A percentile compares a stretch with the other conserved stretches of the same genome.
phyloP scores from a whole-genome alignment of 2,888 invertebrate species.

The Iphiclides podalirius region DNA sequence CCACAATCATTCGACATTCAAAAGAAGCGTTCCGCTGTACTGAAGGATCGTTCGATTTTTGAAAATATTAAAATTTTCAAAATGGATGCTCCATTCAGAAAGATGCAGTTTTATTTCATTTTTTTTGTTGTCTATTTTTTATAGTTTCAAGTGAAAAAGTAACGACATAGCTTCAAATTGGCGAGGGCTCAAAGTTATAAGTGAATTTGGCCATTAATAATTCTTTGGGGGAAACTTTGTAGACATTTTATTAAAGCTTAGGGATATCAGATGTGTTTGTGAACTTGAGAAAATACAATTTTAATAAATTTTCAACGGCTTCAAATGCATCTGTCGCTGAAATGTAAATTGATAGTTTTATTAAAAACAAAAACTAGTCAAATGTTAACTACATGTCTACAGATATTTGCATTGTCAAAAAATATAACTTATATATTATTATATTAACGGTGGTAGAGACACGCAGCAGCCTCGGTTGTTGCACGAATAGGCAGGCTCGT shows the following conservation, averaged over 20 bases:
- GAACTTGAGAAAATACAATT: slow-evolving; percentile 9
- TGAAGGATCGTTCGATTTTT: too few relatives aligned
- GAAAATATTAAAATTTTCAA: too few relatives aligned
- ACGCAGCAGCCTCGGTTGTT: too few relatives aligned
- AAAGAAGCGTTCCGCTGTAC: not conserved
- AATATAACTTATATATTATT: too few relatives aligned
- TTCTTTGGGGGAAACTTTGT: slow-evolving; percentile 18
- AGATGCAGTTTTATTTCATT: too few relatives aligned
- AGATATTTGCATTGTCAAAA: too few relatives aligned
- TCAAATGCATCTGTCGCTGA: slow-evolving; percentile 13
- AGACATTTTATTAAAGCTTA: slow-evolving; percentile 22
- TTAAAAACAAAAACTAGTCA: not conserved
- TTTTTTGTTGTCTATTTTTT: too few relatives aligned
- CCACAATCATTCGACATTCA: too few relatives aligned
- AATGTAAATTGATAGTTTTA: not conserved
- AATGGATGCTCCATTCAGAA: too few relatives aligned
- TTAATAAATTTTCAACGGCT: slow-evolving; percentile 10
- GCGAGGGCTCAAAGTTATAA: slow-evolving; percentile 5
- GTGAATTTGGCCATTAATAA: slow-evolving; percentile 18
- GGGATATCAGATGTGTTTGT: slow-evolving; percentile 5
- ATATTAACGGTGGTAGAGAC: too few relatives aligned
- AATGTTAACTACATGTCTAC: too few relatives aligned
- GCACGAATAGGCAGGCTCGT: too few relatives aligned
- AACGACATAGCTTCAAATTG: not conserved
- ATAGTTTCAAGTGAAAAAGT: not conserved